Percentiles rank a stretch among this genome's conserved stretches.
phyloP scores from a whole-genome alignment of 1,140 invertebrate species.

The Ectropis grisescens region DNA sequence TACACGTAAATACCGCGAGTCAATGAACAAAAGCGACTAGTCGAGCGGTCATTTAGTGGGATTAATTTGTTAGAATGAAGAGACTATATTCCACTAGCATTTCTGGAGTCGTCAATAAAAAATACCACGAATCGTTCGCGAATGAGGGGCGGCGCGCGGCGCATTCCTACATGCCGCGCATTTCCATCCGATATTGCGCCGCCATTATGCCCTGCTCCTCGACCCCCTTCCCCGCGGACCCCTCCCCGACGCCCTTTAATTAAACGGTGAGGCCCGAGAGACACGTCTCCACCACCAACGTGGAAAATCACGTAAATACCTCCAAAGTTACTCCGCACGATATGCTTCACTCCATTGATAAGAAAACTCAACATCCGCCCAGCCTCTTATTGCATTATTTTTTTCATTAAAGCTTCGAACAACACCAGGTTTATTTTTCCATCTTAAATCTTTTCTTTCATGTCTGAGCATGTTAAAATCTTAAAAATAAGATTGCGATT shows the following conservation, averaged over 20 bases:
- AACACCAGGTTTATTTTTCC: too few species aligned
- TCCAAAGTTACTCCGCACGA: conserved; percentile 35
- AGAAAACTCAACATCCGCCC: conserved; percentile 10
- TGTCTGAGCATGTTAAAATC: too few species aligned
- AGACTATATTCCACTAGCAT: conserved; percentile 44
- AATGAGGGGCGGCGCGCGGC: conserved; percentile 57
- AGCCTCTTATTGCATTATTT: conserved; percentile 10
- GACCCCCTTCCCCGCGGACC: conserved; percentile 26
- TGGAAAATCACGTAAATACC: conserved; percentile 64
- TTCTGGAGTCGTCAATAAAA: conserved; percentile 66
- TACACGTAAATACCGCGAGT: too few species aligned
- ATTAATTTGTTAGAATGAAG: conserved; percentile 1
- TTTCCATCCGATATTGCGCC: conserved; percentile 69
- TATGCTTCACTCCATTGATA: conserved; percentile 18
- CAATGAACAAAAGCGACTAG: too few species aligned
- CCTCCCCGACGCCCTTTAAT: conserved; percentile 62
- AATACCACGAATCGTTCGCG: conserved; percentile 65
- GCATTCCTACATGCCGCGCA: conserved; percentile 68
- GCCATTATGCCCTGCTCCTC: conserved; percentile 62
- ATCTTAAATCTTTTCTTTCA: too few species aligned
- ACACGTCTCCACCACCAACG: conserved; percentile 50
- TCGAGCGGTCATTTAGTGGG: too few species aligned
- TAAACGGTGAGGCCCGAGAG: conserved; percentile 65
- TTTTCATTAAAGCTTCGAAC: too few species aligned
- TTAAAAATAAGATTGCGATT: too few species aligned